Evolutionary conservation across 2,888 invertebrate genomes (phyloP).

Genomic region (Amphimallon solstitiale): DNA sequence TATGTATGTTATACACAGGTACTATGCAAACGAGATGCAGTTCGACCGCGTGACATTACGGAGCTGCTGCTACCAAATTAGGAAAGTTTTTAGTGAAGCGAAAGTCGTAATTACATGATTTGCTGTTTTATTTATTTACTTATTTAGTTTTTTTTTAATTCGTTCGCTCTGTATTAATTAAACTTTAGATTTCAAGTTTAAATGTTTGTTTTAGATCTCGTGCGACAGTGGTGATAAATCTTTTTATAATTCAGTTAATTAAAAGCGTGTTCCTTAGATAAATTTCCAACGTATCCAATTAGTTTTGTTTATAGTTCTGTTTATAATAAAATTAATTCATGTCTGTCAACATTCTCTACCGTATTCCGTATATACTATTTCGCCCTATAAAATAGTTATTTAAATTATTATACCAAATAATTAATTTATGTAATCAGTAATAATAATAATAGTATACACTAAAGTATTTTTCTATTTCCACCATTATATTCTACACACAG

Average conservation of each 20-base stretch:
- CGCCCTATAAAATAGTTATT: too few species aligned
- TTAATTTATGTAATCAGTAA: too few species aligned
- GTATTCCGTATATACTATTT: neutral
- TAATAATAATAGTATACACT: too few species aligned
- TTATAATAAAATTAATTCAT: slow-evolving; percentile 26
- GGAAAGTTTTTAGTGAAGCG: slow-evolving; percentile 37
- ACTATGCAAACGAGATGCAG: slow-evolving; percentile 36
- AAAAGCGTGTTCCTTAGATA: slow-evolving; percentile 33
- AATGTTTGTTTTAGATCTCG: slow-evolving; percentile 23
- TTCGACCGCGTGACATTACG: slow-evolving; percentile 30
- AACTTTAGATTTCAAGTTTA: slow-evolving; percentile 18
- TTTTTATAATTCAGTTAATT: slow-evolving; percentile 24
- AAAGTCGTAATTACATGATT: slow-evolving; percentile 37
- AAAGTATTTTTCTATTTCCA: too few species aligned
- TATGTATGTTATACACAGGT: neutral
- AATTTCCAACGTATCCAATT: slow-evolving; percentile 30
- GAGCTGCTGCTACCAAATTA: slow-evolving; percentile 35
- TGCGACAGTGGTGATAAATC: slow-evolving; percentile 14
- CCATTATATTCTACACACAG: too few species aligned
- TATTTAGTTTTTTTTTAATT: slow-evolving; percentile 4
- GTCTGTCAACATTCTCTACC: slow-evolving; percentile 14
- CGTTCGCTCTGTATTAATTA: slow-evolving; percentile 16
- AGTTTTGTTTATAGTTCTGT: slow-evolving; percentile 26
- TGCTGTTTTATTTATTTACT: slow-evolving; percentile 25
- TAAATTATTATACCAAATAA: too few species aligned